Evolutionary conservation across 2,797 vertebrate species (phyloP), one percentile per base, ranked within the genome.

Genomic region (Meda fulgida): DNA sequence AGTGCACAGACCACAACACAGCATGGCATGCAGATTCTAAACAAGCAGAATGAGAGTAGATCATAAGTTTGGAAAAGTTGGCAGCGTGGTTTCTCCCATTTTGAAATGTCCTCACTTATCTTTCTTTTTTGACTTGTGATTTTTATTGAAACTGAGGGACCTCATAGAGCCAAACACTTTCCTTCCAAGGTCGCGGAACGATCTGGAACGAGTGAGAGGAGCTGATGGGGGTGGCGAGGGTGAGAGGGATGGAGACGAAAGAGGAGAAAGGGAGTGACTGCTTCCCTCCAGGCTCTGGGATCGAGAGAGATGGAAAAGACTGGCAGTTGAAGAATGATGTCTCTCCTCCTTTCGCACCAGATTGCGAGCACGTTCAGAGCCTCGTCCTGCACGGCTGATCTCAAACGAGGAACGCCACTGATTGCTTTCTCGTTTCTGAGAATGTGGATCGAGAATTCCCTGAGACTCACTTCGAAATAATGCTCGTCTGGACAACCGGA

Each of bases 381-480:
- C 83, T 89, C 92, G 83, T 21, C 91, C 87, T 0, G 92, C 90
- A 38, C 91, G 92, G 7, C 93, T 94, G 29, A 97, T 94, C 34
- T 97, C 96, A 53, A 96, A 90, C 0, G 96, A 96, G 13, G 96
- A 97, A 0, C 94, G 93, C 96, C 96, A 97, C 79, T 94, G 94
- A 21, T 91, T 89, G 58, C 89, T 87, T 84, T 94, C 92, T 0
- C 88, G 89, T 69, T 90, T 90, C 78, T 91, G 78, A 80, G 92
- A 91, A 67, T 86, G 90, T 40, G 94, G 92, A 78, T 94, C 91
- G 78, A 95, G 91, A 89, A 95, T 85, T 60, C 95, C 94, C 89
- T 96, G 95, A 73, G 95, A 95, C 90, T 95, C 95, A 0, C 95
- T 95, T 83, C 96, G 93, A 88, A 95, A 95, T 72, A 96, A 91